These are phyloP conservation scores for Morpho helenor DNA, from an alignment of 2,888 invertebrate species.

Conservation along the genomic window DNA sequence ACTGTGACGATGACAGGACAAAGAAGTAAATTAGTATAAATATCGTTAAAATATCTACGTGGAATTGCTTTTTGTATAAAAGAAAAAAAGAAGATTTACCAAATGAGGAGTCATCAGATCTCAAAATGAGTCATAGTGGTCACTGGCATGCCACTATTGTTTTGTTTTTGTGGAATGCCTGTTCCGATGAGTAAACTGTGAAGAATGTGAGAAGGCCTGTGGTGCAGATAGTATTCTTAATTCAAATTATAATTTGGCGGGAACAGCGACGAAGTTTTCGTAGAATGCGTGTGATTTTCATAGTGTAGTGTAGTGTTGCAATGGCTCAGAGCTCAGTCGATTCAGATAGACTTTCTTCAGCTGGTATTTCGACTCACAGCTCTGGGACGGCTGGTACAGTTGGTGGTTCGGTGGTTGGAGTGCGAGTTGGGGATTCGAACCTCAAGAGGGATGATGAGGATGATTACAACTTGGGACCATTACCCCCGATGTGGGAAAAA, in stretches of 20 bases:
- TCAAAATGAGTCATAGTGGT: conserved; percentile 72
- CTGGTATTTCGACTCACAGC: conserved; percentile 71
- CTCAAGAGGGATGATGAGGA: conserved; percentile 80
- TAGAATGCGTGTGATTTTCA: conserved; percentile 17
- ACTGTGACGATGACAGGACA: conserved; percentile 47
- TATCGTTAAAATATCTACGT: conserved; percentile 50
- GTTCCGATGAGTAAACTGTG: conserved; percentile 53
- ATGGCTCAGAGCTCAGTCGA: conserved; percentile 72
- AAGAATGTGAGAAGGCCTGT: conserved; percentile 28
- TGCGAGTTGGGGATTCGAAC: conserved; percentile 58
- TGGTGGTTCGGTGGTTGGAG: conserved; percentile 70
- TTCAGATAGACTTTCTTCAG: conserved; percentile 71
- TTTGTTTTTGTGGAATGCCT: conserved; percentile 66
- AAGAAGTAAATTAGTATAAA: conserved; percentile 44
- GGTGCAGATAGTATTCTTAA: conserved; percentile 26
- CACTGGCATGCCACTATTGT: conserved; percentile 54
- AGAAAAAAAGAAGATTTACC: conserved; percentile 42
- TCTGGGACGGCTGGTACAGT: conserved; percentile 70
- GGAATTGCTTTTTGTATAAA: conserved; percentile 35
- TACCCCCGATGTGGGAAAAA: conserved; percentile 98
- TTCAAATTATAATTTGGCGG: conserved; percentile 28
- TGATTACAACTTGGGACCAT: conserved; percentile 90
- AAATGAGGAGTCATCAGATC: conserved; percentile 46
- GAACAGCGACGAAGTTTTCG: conserved; percentile 15
- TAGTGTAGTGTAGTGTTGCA: conserved; percentile 23